phyloP scores from a whole-genome alignment of 2,113 vertebrate species.

The Apteryx mantelli region DNA sequence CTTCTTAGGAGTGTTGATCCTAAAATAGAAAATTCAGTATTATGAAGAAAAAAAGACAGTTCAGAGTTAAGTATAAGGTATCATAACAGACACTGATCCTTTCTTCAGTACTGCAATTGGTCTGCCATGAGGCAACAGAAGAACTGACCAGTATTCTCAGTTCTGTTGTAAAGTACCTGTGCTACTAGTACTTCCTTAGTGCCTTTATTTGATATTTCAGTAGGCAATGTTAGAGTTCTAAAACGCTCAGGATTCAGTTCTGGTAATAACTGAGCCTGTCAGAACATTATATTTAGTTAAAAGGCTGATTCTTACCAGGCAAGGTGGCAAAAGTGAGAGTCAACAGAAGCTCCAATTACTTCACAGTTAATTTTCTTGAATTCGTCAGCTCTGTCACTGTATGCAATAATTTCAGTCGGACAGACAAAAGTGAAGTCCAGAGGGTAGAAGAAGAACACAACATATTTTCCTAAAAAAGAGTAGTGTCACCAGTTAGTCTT shows the following conservation, averaged over 20 bases:
- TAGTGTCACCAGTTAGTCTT: background rate
- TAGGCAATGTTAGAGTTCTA: background rate
- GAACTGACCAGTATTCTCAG: background rate
- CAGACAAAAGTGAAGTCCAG: conserved; percentile 99
- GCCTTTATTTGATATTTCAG: background rate
- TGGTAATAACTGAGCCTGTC: background rate
- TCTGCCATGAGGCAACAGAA: background rate
- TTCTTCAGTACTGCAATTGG: background rate
- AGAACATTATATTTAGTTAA: background rate
- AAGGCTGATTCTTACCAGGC: conserved; percentile 85
- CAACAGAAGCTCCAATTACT: conserved; percentile 94
- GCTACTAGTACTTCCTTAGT: background rate
- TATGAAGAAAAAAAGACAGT: background rate
- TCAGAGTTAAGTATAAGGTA: background rate
- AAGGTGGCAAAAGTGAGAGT: conserved; percentile 97
- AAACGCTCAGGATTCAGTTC: background rate
- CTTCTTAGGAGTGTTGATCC: conserved; percentile 92
- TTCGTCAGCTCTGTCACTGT: conserved; percentile 91
- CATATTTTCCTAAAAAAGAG: conserved; percentile 86
- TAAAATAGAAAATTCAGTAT: conserved; percentile 40
- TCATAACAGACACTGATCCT: background rate
- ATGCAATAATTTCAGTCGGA: conserved; percentile 97
- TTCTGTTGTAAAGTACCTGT: background rate
- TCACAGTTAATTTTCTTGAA: conserved; percentile 94
- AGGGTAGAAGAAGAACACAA: conserved; percentile 97